Evolutionary conservation across 2,113 vertebrate species (phyloP), one percentile per base, ranked within the genome.

Genomic region (Varanus salvator): DNA sequence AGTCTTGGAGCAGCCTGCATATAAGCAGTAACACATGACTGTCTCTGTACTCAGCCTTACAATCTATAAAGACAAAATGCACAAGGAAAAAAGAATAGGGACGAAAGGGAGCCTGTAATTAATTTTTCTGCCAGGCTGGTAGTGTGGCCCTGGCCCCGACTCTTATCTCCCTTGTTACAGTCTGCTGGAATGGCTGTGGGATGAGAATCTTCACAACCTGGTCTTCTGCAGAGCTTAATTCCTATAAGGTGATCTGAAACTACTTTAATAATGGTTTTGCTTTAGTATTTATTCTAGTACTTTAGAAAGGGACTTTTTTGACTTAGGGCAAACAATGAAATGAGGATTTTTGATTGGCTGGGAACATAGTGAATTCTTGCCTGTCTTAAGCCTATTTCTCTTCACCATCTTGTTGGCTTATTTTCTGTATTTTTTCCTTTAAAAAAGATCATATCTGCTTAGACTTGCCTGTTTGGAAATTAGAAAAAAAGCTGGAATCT

Each of bases 261-360:
- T n/a, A 31, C 27, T 27, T 5, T 71, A 71, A 27, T 71, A 71
- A 44, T 4, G 27, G 68, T 72, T 31, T 66, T 68, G 57, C 15
- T 29, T 71, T 27, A 7, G 7, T 8, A 23, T 17, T 68, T 64
- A n/a, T 4, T 82, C 31, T 6, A 60, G 60, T 23, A 25, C 14
- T 27, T 14, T 6, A 23, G 12, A 83, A 84, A 83, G 68, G 88
- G n/a, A 15, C 84, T 14, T 71, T 44, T 90, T 21, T 85, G 83
- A 3, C 84, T 91, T 92, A n/a, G 21, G 86, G 4, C 50, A 8
- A 6, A 89, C 38, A 87, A 17, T 87, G 72, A 84, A 60, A 50
- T 84, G 23, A 68, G 91, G 87, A 64, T 9, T 75, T 71, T 71
- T 71, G 69, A 76, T 38, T 75, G n/a, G 0, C 25, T 85, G 66